These are phyloP conservation scores for Ichneumoninae sp. DNA, from an alignment of 2,888 invertebrate genomes.

Conservation along the genomic window DNA sequence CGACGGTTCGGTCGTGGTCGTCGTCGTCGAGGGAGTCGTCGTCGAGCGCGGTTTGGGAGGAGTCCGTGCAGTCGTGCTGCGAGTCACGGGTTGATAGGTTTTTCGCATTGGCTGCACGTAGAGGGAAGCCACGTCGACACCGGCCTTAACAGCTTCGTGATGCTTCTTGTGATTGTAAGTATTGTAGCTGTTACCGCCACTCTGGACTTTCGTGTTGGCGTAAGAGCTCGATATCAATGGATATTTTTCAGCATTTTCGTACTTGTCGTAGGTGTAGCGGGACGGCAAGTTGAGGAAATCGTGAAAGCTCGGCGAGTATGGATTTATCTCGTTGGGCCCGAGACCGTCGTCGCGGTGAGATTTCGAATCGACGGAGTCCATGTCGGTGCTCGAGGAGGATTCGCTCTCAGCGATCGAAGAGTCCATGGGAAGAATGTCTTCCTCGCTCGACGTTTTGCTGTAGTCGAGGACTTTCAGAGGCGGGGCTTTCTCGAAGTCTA, in stretches of 20 bases:
- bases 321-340: constrained; percentile 87
- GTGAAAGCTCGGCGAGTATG: constrained; percentile 88
- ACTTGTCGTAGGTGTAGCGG: constrained; percentile 89
- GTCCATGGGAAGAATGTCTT: not conserved
- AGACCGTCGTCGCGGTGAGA: constrained; percentile 77
- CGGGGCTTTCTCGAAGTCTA: constrained; percentile 86
- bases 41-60: constrained; percentile 68
- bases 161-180: constrained; percentile 79
- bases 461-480: constrained; percentile 79
- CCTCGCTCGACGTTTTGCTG: not conserved
- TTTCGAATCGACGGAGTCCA: constrained; percentile 47
- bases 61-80: constrained; percentile 65
- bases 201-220: constrained; percentile 90
- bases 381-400: constrained; percentile 79
- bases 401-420: not conserved
- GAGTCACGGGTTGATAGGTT: constrained; percentile 62
- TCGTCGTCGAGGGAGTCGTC: constrained; percentile 66
- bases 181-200: constrained; percentile 83
- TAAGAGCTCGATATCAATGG: constrained; percentile 90
- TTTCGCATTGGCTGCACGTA: constrained; percentile 63
- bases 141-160: constrained; percentile 62
- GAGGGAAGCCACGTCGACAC: constrained; percentile 53
- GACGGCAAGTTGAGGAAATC: constrained; percentile 89
- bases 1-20: constrained; percentile 67
- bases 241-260: constrained; percentile 85